Percentiles rank a stretch among this genome's conserved stretches.
Evolutionary conservation across 1,140 invertebrate species (phyloP).

Genomic region (Melipona quadrifasciata): DNA sequence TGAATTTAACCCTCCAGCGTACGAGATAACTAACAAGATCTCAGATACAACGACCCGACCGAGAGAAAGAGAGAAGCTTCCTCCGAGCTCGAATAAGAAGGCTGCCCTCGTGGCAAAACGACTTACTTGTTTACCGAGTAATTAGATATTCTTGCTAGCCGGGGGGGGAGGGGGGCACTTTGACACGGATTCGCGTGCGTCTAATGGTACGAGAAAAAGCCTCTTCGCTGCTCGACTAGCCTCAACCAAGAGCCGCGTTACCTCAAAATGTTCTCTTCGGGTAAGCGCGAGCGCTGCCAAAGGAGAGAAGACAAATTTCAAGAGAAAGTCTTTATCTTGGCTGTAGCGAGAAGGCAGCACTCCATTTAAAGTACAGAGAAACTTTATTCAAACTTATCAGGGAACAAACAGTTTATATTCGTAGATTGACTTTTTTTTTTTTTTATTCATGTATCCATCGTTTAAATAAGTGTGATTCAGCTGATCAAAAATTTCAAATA

Average conservation of each 20-base stretch:
- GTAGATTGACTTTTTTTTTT: too few species aligned
- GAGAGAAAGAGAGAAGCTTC: background rate
- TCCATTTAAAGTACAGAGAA: background rate
- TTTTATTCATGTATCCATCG: too few species aligned
- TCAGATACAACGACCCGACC: background rate
- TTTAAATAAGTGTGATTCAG: too few species aligned
- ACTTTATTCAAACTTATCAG: too few species aligned
- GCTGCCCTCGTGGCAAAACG: too few species aligned
- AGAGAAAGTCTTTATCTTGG: background rate
- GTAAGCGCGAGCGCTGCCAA: background rate
- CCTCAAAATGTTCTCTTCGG: background rate
- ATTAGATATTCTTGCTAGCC: constrained; percentile 40
- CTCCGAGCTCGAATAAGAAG: background rate
- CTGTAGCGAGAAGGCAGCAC: background rate
- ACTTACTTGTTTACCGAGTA: constrained; percentile 41
- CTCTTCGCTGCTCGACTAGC: background rate
- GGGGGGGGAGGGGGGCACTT: background rate
- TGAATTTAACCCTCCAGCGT: background rate
- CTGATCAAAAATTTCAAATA: too few species aligned
- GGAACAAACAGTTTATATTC: too few species aligned
- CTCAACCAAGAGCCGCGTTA: background rate
- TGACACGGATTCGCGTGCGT: constrained; percentile 44
- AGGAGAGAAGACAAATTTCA: background rate
- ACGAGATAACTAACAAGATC: background rate
- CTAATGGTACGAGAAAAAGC: background rate